These are phyloP conservation scores for Chrysolina americana DNA, from an alignment of 2,888 invertebrate genomes.

Conservation along the genomic window DNA sequence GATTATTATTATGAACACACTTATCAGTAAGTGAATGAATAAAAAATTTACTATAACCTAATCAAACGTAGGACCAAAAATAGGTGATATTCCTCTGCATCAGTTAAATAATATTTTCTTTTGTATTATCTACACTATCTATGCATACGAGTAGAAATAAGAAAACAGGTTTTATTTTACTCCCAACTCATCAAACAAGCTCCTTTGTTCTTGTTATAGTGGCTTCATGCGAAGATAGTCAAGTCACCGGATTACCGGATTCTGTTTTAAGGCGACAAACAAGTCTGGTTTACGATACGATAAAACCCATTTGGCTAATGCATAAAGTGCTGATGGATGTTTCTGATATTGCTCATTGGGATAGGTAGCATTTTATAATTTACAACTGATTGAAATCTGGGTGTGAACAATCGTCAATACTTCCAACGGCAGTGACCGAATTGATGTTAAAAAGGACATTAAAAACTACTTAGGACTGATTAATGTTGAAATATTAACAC, in stretches of 20 bases:
- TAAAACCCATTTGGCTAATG: conserved; percentile 18
- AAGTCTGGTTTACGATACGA: conserved; percentile 4
- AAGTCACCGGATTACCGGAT: conserved; percentile 21
- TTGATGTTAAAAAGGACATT: background rate
- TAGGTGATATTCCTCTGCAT: too few species aligned
- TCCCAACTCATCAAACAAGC: background rate
- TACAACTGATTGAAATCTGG: conserved; percentile 13
- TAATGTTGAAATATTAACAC: background rate
- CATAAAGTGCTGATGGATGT: conserved; percentile 14
- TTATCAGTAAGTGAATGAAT: too few species aligned
- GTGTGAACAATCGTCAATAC: conserved; percentile 8
- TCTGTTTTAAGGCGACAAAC: conserved; percentile 1
- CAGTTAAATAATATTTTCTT: too few species aligned
- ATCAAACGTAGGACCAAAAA: too few species aligned
- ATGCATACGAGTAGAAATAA: background rate
- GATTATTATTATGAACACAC: too few species aligned
- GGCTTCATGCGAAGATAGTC: background rate
- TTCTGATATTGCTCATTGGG: conserved; percentile 1
- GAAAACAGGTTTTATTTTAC: background rate
- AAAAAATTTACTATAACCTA: too few species aligned
- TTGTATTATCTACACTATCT: too few species aligned
- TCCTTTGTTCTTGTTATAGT: background rate
- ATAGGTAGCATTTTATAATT: conserved; percentile 18
- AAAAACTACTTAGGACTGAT: background rate
- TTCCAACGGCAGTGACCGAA: background rate